Evolutionary conservation across 2,797 vertebrate species (phyloP).

Genomic region (Melanotaenia pygmaea): DNA sequence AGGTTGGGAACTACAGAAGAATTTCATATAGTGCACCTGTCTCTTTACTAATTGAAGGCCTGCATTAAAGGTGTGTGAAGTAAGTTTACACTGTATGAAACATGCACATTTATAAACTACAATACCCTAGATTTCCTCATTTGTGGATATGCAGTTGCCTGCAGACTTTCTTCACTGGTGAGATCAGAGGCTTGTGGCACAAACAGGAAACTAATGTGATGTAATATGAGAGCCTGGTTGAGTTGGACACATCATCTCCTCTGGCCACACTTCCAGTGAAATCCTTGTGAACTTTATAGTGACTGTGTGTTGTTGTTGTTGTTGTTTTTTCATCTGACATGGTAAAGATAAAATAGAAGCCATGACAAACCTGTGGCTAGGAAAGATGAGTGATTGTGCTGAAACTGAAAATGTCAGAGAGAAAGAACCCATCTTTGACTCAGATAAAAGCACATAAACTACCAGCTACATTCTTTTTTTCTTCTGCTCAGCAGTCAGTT

Average conservation of each 20-base stretch:
- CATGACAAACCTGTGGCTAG: constrained; percentile 27
- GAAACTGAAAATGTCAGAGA: constrained; percentile 51
- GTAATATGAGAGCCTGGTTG: constrained; percentile 63
- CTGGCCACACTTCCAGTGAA: constrained; percentile 52
- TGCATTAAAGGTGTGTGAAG: background rate
- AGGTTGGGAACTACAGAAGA: no score
- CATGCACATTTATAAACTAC: background rate
- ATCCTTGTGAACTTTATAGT: constrained; percentile 35
- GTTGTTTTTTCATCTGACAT: constrained; percentile 59
- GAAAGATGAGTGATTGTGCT: constrained; percentile 25
- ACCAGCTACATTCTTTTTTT: constrained; percentile 40
- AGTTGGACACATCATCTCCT: constrained; percentile 54
- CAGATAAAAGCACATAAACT: constrained; percentile 50
- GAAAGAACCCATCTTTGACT: constrained; percentile 52
- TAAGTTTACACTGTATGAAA: background rate
- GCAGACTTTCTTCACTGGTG: constrained; percentile 25
- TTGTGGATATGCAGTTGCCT: background rate
- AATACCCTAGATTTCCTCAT: constrained; percentile 12
- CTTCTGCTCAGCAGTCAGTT: constrained; percentile 27
- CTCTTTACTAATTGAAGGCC: background rate
- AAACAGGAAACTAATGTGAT: constrained; percentile 69
- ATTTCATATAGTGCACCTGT: background rate
- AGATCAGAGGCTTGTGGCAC: constrained; percentile 59
- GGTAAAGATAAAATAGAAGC: constrained; percentile 23
- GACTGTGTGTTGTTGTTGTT: constrained; percentile 28